phyloP scores from a whole-genome alignment of 2,888 invertebrate genomes.

The Pogonocherus hispidulus region DNA sequence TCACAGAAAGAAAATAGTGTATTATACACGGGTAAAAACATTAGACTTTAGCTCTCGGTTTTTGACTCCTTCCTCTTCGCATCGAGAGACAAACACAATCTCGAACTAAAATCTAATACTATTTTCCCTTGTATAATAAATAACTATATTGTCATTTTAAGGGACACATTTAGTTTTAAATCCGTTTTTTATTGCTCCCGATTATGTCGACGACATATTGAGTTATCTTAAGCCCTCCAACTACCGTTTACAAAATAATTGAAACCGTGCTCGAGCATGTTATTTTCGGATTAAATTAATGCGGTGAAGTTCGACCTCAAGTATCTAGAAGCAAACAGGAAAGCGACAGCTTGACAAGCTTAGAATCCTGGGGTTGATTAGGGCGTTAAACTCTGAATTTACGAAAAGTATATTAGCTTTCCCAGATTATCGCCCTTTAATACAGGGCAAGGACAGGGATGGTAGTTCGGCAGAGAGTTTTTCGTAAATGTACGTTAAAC shows the following conservation, averaged over 20 bases:
- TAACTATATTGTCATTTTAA: background rate
- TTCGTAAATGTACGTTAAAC: no score
- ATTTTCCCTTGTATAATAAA: no score
- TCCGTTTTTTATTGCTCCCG: background rate
- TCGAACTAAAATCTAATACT: no score
- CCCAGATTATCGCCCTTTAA: no score
- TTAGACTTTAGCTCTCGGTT: no score
- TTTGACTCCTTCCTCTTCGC: no score
- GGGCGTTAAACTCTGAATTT: background rate
- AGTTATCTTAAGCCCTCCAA: background rate
- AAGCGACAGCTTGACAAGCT: constrained; percentile 2
- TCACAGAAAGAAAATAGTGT: no score
- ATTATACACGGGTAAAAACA: no score
- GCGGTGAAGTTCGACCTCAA: constrained; percentile 1
- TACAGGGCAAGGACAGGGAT: no score
- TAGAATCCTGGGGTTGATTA: constrained; percentile 1
- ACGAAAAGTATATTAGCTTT: no score
- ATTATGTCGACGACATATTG: background rate
- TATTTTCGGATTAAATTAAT: background rate
- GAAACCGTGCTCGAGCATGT: background rate
- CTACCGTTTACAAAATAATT: constrained; percentile 1
- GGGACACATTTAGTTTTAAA: background rate
- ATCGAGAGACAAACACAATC: no score
- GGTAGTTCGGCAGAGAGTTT: no score
- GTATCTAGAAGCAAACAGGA: background rate